These are phyloP conservation scores for Colistium nudipinnis DNA, from an alignment of 2,113 vertebrate species.

Conservation along the genomic window DNA sequence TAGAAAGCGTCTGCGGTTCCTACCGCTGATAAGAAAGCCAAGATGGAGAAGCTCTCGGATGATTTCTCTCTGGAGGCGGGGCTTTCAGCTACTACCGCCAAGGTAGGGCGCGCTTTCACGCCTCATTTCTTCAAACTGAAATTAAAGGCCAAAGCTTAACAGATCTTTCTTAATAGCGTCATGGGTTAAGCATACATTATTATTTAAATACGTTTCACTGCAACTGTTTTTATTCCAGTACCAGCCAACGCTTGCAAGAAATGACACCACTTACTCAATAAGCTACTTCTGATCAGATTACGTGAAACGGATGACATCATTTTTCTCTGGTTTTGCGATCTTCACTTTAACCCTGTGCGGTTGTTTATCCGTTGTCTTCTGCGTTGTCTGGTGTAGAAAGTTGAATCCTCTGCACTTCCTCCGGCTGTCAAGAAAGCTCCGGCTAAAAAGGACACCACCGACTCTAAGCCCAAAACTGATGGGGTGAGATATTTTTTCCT, in stretches of 20 bases:
- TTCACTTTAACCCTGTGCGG: background rate
- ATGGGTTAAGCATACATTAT: no score
- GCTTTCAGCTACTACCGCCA: constrained; percentile 30
- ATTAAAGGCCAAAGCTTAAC: no score
- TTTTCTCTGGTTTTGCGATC: no score
- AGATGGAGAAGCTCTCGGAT: constrained; percentile 37
- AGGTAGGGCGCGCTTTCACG: constrained; percentile 6
- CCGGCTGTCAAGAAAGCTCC: constrained; percentile 53
- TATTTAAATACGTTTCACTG: no score
- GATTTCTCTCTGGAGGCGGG: constrained; percentile 54
- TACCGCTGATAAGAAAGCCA: constrained; percentile 70
- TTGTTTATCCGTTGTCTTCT: background rate
- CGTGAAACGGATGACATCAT: no score
- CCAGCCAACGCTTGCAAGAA: background rate
- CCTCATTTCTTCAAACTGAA: no score
- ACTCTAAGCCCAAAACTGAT: constrained; percentile 24
- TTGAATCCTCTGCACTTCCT: constrained; percentile 32
- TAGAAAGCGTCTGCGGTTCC: constrained; percentile 37
- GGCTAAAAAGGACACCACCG: constrained; percentile 1
- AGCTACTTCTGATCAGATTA: background rate
- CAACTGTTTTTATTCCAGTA: no score
- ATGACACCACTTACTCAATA: background rate
- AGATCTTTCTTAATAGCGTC: no score
- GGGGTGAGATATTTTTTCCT: constrained; percentile 15
- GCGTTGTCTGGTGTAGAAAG: constrained; percentile 41